A percentile compares a stretch with the other conserved stretches of the same genome.
Evolutionary conservation across 2,113 vertebrate species (phyloP).

Genomic region (Sakesphorus luctuosus): DNA sequence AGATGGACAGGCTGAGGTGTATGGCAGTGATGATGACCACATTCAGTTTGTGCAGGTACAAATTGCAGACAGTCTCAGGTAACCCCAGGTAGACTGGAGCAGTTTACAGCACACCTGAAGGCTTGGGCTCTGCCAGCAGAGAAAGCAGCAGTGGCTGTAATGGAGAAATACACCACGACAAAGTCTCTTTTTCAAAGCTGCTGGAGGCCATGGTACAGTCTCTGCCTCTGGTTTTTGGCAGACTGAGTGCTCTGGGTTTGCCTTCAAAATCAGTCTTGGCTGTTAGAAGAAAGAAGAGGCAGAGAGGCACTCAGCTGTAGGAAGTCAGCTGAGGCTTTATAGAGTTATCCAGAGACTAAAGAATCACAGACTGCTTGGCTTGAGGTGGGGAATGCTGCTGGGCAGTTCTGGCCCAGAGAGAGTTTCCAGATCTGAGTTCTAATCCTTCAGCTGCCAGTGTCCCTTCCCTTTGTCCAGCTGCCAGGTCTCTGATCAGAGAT

Average conservation of each 20-base stretch:
- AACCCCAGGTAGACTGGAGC: slow-evolving; percentile 73
- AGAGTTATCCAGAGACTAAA: background rate
- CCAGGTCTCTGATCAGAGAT: background rate
- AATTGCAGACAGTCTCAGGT: slow-evolving; percentile 80
- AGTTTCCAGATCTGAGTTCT: background rate
- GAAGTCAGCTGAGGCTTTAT: background rate
- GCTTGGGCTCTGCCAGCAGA: slow-evolving; percentile 36
- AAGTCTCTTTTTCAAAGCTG: background rate
- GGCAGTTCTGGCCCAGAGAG: background rate
- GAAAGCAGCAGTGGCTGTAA: slow-evolving; percentile 12
- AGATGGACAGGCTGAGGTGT: slow-evolving; percentile 98
- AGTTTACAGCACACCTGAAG: slow-evolving; percentile 56
- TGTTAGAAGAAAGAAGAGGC: background rate
- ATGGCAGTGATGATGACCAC: slow-evolving; percentile 98
- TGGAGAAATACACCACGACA: background rate
- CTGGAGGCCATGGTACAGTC: background rate
- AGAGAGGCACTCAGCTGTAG: background rate
- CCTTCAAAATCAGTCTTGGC: background rate
- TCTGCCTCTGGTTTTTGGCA: background rate
- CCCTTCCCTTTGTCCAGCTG: background rate
- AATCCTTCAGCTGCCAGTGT: background rate
- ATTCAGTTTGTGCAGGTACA: slow-evolving; percentile 99
- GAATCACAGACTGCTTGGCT: background rate
- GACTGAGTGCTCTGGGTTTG: background rate
- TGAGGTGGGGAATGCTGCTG: background rate